Conservation (phyloP, 1,140 invertebrate species). For the Triops cancriformis region DNA sequence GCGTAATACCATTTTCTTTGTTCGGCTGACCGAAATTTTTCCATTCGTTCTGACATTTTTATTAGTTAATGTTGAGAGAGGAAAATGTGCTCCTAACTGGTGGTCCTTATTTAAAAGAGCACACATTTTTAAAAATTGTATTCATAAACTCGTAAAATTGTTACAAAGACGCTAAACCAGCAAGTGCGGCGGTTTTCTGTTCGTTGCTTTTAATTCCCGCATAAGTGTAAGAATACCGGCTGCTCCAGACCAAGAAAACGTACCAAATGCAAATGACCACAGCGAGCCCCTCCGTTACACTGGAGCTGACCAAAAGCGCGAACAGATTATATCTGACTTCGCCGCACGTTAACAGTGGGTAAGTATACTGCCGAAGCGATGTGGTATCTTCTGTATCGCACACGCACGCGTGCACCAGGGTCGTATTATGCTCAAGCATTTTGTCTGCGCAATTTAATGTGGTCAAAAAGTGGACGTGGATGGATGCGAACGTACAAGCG, state of each 20-base stretch:
- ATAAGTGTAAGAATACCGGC: conserved; percentile 41
- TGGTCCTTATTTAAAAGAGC: too few species aligned
- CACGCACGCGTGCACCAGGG: background rate
- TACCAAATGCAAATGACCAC: conserved; percentile 42
- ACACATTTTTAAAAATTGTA: too few species aligned
- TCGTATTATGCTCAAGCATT: conserved; percentile 30
- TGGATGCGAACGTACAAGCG: conserved; percentile 41
- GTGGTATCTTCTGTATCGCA: background rate
- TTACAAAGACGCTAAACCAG: conserved; percentile 28
- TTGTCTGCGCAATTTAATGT: conserved; percentile 40
- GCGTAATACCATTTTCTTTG: too few species aligned
- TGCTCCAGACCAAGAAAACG: conserved; percentile 44
- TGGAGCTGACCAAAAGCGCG: conserved; percentile 42
- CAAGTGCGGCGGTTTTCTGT: conserved; percentile 33
- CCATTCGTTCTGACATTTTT: too few species aligned
- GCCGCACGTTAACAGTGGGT: conserved; percentile 42
- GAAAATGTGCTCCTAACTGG: too few species aligned
- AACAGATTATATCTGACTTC: conserved; percentile 42
- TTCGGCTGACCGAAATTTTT: too few species aligned
- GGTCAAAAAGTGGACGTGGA: conserved; percentile 43
- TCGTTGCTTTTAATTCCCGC: conserved; percentile 40
- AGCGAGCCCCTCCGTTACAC: conserved; percentile 41
- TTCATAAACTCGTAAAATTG: background rate
- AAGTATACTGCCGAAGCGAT: background rate
- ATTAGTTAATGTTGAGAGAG: too few species aligned